Percentiles rank a stretch among this genome's conserved stretches.
Conservation (phyloP, 2,888 invertebrate genomes). For the Anticlea derivata region DNA sequence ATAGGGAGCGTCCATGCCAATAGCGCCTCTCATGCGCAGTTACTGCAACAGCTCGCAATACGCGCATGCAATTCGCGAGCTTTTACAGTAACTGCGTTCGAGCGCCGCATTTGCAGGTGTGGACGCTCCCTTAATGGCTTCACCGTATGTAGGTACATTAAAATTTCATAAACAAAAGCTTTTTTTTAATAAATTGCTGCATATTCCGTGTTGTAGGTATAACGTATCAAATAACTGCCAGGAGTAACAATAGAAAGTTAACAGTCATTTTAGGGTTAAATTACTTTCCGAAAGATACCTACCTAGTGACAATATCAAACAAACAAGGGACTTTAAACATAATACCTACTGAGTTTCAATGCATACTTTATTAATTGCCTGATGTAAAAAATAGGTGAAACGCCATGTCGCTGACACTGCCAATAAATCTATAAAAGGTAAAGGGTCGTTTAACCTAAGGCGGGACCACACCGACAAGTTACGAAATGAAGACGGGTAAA, state of each 20-base stretch:
- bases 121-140: too few species aligned
- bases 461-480: conserved; percentile 35
- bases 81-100: too few species aligned
- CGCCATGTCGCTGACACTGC: conserved; percentile 32
- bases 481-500: conserved; percentile 55
- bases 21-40: too few species aligned
- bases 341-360: conserved; percentile 17
- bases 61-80: too few species aligned
- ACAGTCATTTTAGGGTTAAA: conserved; percentile 26
- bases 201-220: not conserved
- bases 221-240: conserved; percentile 16
- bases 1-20: too few species aligned
- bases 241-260: conserved; percentile 29
- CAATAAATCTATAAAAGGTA: conserved; percentile 51
- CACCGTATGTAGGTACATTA: too few species aligned
- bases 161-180: conserved; percentile 26
- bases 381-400: conserved; percentile 27
- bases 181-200: conserved; percentile 20
- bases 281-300: conserved; percentile 21
- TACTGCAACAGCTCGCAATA: too few species aligned
- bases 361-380: conserved; percentile 28
- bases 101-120: too few species aligned
- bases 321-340: conserved; percentile 20
- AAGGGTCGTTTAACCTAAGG: conserved; percentile 48
- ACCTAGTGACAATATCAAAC: too few species aligned